Percentiles rank a stretch among this genome's conserved stretches.
Conservation (phyloP, 2,888 invertebrate genomes). For the Pomacea canaliculata region DNA sequence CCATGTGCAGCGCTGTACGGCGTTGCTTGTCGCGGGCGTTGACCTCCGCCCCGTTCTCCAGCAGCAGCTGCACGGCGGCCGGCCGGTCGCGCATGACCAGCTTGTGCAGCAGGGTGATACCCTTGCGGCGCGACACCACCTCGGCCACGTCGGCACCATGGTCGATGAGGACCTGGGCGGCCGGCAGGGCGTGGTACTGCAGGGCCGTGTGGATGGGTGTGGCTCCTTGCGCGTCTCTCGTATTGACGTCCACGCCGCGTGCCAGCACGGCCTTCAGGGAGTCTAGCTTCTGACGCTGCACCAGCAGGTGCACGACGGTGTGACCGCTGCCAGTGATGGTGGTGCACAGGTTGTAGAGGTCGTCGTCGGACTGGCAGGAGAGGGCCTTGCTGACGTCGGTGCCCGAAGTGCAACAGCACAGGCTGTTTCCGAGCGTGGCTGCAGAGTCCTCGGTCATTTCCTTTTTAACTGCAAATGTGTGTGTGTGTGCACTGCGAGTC, state of each 20-base stretch:
- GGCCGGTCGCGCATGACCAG: slow-evolving; percentile 38
- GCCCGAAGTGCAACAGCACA: background rate
- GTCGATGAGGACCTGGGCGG: slow-evolving; percentile 50
- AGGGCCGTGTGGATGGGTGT: slow-evolving; percentile 48
- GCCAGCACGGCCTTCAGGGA: slow-evolving; percentile 49
- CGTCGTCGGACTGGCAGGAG: slow-evolving; percentile 12
- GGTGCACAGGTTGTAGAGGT: slow-evolving; percentile 48
- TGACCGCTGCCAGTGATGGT: slow-evolving; percentile 52
- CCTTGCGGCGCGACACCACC: slow-evolving; percentile 45
- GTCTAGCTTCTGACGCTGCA: slow-evolving; percentile 46
- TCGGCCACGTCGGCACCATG: slow-evolving; percentile 57
- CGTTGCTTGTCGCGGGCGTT: slow-evolving; percentile 47
- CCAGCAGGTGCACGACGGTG: slow-evolving; percentile 54
- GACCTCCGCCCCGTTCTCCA: slow-evolving; percentile 48
- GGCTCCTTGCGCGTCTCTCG: slow-evolving; percentile 48
- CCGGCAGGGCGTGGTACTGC: slow-evolving; percentile 46
- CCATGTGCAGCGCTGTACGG: slow-evolving; percentile 51
- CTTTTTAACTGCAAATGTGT: background rate
- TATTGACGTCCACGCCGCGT: slow-evolving; percentile 51
- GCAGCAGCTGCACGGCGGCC: slow-evolving; percentile 44
- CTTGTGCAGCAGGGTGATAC: slow-evolving; percentile 53
- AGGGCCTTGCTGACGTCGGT: background rate
- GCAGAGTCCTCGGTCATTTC: slow-evolving; percentile 5
- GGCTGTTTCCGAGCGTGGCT: background rate
- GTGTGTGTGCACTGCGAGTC: no score